Conservation (phyloP, 2,797 vertebrate species). For the Chloroceryle amazona region DNA sequence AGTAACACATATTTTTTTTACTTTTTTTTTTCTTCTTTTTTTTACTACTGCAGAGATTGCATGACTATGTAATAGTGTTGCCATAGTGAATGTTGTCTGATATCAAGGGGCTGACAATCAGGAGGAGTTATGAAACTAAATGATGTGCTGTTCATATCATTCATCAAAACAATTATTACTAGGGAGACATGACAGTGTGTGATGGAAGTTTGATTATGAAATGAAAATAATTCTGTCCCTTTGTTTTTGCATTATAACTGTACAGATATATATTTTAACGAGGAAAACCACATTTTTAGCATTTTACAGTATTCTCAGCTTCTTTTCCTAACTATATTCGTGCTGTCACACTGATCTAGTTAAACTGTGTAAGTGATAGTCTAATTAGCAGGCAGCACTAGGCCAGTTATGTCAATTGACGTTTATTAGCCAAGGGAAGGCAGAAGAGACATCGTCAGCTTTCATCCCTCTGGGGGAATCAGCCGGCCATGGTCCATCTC, state of each 20-base stretch:
- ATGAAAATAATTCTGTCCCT: not conserved
- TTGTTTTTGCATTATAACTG: rapidly evolving
- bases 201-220: not conserved
- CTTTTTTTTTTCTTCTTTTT: rapidly evolving
- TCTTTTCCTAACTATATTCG: not conserved
- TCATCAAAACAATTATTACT: not conserved
- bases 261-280: not conserved
- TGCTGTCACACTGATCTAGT: not conserved
- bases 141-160: not conserved
- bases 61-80: not conserved
- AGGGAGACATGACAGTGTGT: not conserved
- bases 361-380: not conserved
- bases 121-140: not conserved
- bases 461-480: not conserved
- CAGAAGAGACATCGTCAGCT: not conserved
- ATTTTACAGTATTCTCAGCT: not conserved
- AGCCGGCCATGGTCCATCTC: not conserved
- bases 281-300: not conserved
- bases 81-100: not conserved
- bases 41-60: not conserved
- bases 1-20: not conserved
- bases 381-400: constrained; percentile 42
- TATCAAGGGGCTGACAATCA: not conserved
- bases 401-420: constrained; percentile 4
- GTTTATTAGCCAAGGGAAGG: constrained; percentile 23